Evolutionary conservation across 2,113 vertebrate genomes (phyloP).

Genomic region (Eolophus roseicapilla): DNA sequence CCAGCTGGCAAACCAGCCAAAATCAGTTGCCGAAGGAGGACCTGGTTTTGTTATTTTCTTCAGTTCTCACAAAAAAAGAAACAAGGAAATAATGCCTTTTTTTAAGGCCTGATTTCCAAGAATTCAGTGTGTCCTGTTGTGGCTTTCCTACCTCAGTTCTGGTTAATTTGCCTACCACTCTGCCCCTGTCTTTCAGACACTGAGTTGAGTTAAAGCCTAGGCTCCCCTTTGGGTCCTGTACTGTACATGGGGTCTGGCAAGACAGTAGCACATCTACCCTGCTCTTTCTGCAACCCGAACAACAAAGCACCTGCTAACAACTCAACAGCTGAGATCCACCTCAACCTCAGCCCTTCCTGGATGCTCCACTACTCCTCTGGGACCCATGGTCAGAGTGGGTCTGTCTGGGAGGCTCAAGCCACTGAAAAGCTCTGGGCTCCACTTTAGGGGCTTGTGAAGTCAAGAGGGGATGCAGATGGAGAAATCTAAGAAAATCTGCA

Average conservation of each 20-base stretch:
- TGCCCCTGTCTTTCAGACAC: neutral
- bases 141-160: neutral
- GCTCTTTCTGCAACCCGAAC: neutral
- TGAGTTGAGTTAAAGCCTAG: neutral
- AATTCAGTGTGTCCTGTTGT: neutral
- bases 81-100: neutral
- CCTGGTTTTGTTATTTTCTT: neutral
- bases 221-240: neutral
- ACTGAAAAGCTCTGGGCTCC: neutral
- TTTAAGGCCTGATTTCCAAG: conserved; percentile 10
- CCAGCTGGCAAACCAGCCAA: neutral
- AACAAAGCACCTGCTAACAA: neutral
- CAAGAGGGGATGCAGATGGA: neutral
- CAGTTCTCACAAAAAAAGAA: neutral
- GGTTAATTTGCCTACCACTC: neutral
- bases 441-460: neutral
- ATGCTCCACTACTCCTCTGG: neutral
- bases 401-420: neutral
- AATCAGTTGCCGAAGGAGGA: neutral
- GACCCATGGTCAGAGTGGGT: neutral
- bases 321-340: neutral
- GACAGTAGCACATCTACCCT: neutral
- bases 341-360: neutral
- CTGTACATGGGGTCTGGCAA: neutral
- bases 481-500: neutral